Evolutionary conservation across 2,797 vertebrate species (phyloP).

Genomic region (Erethizon dorsatum): DNA sequence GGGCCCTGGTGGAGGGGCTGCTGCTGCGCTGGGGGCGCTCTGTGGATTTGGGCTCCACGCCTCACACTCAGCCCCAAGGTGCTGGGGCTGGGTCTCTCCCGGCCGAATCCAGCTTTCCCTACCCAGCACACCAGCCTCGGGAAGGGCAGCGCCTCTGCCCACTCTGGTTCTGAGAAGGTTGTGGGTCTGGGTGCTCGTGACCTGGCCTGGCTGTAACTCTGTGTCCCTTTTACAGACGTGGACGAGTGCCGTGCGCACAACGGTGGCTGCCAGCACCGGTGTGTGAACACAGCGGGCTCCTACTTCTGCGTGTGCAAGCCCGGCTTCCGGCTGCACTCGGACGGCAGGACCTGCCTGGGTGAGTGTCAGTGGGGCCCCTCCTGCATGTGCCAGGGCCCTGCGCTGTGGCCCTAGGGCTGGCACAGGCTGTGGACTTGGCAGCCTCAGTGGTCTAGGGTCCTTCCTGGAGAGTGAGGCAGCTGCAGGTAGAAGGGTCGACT

Average conservation of each 20-base stretch:
- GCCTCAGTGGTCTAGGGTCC: neutral
- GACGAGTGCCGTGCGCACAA: conserved; percentile 97
- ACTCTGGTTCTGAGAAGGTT: neutral
- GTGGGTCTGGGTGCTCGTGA: neutral
- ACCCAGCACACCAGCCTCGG: neutral
- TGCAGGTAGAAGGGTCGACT: neutral
- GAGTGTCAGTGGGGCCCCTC: conserved; percentile 78
- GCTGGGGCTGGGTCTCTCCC: neutral
- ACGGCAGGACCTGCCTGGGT: conserved; percentile 97
- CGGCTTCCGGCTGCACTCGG: conserved; percentile 94
- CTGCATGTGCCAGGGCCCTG: neutral
- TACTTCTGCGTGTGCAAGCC: conserved; percentile 95
- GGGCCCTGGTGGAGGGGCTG: accelerated
- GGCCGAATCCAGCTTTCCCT: too few species aligned
- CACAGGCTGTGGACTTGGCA: accelerated
- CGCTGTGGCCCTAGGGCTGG: neutral
- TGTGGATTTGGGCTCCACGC: too few species aligned
- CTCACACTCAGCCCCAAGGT: neutral
- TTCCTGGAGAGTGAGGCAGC: accelerated
- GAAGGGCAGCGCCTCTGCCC: neutral
- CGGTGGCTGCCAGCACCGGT: conserved; percentile 97
- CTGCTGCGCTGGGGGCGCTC: neutral
- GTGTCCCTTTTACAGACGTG: conserved; percentile 90
- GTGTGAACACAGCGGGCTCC: conserved; percentile 95
- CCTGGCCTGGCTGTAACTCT: accelerated